Percentiles rank a stretch among this genome's conserved stretches.
Evolutionary conservation across 2,888 invertebrate species (phyloP).

Genomic region (Fragum sueziense): DNA sequence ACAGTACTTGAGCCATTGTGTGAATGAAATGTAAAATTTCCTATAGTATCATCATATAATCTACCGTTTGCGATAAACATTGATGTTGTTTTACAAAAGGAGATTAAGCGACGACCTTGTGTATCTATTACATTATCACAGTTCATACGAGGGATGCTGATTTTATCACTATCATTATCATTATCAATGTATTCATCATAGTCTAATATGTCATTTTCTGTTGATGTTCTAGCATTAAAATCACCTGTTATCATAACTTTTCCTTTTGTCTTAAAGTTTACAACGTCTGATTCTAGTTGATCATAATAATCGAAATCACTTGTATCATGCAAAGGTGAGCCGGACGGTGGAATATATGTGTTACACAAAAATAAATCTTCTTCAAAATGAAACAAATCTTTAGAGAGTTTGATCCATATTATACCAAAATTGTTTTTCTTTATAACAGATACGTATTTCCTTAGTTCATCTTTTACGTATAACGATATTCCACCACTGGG

Average conservation of each 20-base stretch:
- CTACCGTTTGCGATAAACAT: conserved; percentile 8
- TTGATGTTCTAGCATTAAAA: conserved; percentile 1
- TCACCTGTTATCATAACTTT: background rate
- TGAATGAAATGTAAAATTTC: background rate
- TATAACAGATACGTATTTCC: background rate
- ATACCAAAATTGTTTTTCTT: conserved; percentile 4
- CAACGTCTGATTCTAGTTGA: background rate
- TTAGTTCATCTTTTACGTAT: conserved; percentile 3
- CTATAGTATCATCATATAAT: background rate
- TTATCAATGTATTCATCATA: background rate
- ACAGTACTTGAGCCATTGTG: conserved; percentile 2
- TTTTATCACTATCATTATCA: background rate
- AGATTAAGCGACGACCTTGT: background rate
- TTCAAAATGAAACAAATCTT: background rate
- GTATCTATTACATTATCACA: conserved; percentile 6
- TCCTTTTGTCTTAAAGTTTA: background rate
- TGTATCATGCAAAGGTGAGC: background rate
- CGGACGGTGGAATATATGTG: background rate
- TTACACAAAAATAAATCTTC: conserved; percentile 11
- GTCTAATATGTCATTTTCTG: background rate
- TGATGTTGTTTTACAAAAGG: background rate
- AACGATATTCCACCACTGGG: conserved; percentile 14
- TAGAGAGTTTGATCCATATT: conserved; percentile 11
- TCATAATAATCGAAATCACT: background rate
- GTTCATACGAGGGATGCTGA: background rate